Evolutionary conservation across 2,113 vertebrate species (phyloP), one percentile per base, ranked within the genome.

Genomic region (Chelonoidis abingdonii): DNA sequence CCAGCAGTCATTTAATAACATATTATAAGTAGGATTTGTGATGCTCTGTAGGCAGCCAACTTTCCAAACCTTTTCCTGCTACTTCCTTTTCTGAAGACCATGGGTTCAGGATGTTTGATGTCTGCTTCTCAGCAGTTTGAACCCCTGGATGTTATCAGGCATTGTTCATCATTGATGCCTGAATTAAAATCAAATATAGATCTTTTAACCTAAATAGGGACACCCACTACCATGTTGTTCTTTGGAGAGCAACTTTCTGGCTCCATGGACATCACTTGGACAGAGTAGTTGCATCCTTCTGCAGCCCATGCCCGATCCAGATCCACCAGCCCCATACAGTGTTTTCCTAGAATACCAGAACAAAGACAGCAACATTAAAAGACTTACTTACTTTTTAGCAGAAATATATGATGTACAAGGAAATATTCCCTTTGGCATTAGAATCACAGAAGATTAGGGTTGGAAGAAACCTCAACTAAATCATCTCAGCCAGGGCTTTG

Each of bases 301-400:
- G 99, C 99, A 78, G 98, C 99, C 98, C 98, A 98, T 2, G 99
- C 98, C 41, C 99, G 99, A 96, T 99, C 99, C 98, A 99, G 96
- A 95, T 99, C 99, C 41, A 99, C 99, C 89, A 99, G 98, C 69
- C 99, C 99, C 99, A 99, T 99, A 91, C 99, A 99, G 76, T 98
- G 98, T 89, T 99, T 99, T 81, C 99, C 99, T 99, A 98, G 88
- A 97, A 98, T 4, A 92, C 0, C 1, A 92, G 10, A 97, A 82
- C 31, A 95, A 93, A 82, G 83, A 8, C 27, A 87, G 27, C 80
- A 19, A 21, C 35, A 86, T 7, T 41, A 88, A 89, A 85, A 78
- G 3, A 4, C 27, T 57, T 90, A 79, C 57, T 27, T 79, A 91
- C 83, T 80, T 44, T 19, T 78, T 69, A 13, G 29, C 1, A 79